Evolutionary conservation across 92 coral and sea anemone species (phyloP), one percentile per base, ranked within the genome.

Genomic region (Parazoanthus atlanticus): DNA sequence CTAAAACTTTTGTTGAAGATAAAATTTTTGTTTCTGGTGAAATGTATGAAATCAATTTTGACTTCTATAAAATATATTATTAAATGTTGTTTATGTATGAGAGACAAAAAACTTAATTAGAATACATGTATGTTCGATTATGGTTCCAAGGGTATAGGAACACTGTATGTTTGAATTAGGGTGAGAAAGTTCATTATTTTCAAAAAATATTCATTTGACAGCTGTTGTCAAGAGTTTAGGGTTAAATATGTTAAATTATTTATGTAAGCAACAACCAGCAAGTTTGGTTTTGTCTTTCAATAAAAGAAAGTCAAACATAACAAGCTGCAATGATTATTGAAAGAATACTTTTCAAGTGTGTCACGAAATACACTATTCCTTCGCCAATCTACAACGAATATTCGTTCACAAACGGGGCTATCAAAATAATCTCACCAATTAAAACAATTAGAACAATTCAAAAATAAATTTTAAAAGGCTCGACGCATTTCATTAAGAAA

Each of bases 181-280:
- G 6, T 31, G 25, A 31, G 36, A 72, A 30, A 72, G n/a, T 28
- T 72, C 32, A 72, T 1, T 30, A 26, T 72, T 8, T 28, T 32
- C 36, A 72, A 72, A 13, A 52, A 15, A 52, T 2, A 52, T 12
- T 72, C 34, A 79, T 79, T 31, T 52, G 70, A 80, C 66, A 33
- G 43, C 31, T 54, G 73, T 56, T 81, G 84, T 32, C 17, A 54
- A 33, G 32, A 8, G 43, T 61, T 12, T 32, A 34, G 43, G 58
- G 28, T 16, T 56, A 31, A 29, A 81, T 81, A 21, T 58, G 47
- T 21, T 69, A 43, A 84, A 84, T 70, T 84, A 82, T 84, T 84
- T 54, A 83, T 40, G 1, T 28, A 41, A 15, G 15, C 36, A 74
- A 69, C 69, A 26, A 84, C 87, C 78, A 43, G 78, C 67, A 82